Evolutionary conservation across 2,797 vertebrate genomes (phyloP).

Genomic region (Okamejei kenojei): DNA sequence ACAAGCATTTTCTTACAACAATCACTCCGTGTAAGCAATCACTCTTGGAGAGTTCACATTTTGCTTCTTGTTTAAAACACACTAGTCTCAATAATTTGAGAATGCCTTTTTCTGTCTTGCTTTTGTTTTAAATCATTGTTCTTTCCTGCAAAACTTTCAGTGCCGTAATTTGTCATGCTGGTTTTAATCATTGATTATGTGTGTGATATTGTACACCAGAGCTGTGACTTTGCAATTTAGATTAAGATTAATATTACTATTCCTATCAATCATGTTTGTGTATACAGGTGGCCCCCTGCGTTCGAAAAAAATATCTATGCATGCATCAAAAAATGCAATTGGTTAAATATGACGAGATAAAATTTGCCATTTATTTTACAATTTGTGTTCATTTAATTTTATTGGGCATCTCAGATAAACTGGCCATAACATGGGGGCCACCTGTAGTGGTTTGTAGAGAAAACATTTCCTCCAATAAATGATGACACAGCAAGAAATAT

Average conservation of each 20-base stretch:
- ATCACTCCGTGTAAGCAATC: neutral
- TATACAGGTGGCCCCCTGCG: too few relatives aligned
- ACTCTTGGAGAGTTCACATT: neutral
- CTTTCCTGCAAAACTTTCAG: neutral
- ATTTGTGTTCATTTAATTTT: too few relatives aligned
- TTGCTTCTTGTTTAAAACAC: neutral
- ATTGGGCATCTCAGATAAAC: too few relatives aligned
- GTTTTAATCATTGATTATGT: neutral
- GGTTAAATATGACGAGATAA: too few relatives aligned
- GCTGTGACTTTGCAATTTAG: neutral
- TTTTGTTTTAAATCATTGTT: neutral
- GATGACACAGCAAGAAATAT: neutral
- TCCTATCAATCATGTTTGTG: neutral
- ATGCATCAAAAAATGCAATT: too few relatives aligned
- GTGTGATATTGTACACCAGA: neutral
- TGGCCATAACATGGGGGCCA: too few relatives aligned
- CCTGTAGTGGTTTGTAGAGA: too few relatives aligned
- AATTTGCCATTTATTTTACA: too few relatives aligned
- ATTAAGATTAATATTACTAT: neutral
- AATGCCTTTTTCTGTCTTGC: neutral
- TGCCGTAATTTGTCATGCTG: neutral
- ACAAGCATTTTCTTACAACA: too few relatives aligned
- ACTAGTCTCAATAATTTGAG: neutral
- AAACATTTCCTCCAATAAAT: too few relatives aligned
- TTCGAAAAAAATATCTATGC: neutral